Conservation (phyloP, 2,888 invertebrate genomes). For the Leucophenga montana region DNA sequence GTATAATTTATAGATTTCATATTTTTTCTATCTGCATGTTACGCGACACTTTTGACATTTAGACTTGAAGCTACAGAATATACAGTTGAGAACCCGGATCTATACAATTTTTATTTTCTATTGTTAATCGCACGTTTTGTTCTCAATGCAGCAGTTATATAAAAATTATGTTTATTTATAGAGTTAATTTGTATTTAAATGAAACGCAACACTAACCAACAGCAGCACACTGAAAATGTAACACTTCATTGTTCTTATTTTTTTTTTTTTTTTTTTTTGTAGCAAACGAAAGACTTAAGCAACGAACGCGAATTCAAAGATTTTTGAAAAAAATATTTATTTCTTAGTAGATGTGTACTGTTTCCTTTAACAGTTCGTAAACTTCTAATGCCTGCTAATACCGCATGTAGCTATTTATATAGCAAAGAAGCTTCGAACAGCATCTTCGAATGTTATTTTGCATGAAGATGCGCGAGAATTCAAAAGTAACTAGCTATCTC, state of each 20-base stretch:
- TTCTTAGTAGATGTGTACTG: constrained; percentile 33
- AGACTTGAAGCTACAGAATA: no score
- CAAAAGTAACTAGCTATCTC: constrained; percentile 2
- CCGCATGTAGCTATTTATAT: constrained; percentile 52
- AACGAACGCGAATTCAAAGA: constrained; percentile 31
- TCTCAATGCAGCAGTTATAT: constrained; percentile 22
- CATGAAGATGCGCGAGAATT: constrained; percentile 57
- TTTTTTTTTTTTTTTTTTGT: constrained; percentile 16
- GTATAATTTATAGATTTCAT: no score
- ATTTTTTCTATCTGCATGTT: no score
- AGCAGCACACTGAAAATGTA: constrained; percentile 61
- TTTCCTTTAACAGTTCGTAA: constrained; percentile 38
- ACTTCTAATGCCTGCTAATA: constrained; percentile 54
- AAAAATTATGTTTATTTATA: constrained; percentile 20
- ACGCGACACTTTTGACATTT: no score
- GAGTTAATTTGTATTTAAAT: no score
- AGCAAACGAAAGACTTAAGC: constrained; percentile 35
- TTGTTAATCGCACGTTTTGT: neutral
- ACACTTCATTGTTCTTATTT: no score
- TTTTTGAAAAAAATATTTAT: constrained; percentile 33
- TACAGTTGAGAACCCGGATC: constrained; percentile 12
- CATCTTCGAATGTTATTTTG: constrained; percentile 36
- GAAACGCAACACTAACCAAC: constrained; percentile 65
- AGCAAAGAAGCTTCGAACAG: constrained; percentile 44
- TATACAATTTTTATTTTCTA: neutral